Conservation (phyloP, 2,113 vertebrate species). For the Eptatretus burgeri region DNA sequence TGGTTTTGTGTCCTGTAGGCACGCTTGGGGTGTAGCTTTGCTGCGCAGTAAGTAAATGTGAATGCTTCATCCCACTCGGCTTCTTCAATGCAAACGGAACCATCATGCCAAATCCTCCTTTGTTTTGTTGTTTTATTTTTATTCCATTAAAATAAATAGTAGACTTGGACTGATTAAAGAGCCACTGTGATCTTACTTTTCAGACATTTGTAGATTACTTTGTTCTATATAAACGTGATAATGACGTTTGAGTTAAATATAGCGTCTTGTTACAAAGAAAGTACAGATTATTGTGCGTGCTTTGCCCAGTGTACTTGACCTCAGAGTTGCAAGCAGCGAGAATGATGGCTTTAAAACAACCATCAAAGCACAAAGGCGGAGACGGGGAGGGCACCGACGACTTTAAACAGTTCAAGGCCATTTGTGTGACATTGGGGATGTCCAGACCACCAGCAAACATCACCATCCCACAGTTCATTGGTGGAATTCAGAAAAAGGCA, state of each 20-base stretch:
- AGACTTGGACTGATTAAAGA: too few species aligned
- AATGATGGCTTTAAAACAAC: constrained; percentile 49
- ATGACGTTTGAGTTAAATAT: neutral
- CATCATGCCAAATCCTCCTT: too few species aligned
- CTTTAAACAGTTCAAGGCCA: constrained; percentile 72
- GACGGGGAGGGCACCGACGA: constrained; percentile 45
- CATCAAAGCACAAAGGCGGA: constrained; percentile 35
- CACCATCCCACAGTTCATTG: constrained; percentile 98
- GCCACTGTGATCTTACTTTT: too few species aligned
- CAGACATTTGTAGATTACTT: too few species aligned
- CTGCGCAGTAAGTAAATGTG: too few species aligned
- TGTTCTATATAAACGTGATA: neutral
- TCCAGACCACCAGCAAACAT: constrained; percentile 92
- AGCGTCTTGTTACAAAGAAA: neutral
- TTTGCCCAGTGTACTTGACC: constrained; percentile 48
- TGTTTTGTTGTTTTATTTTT: too few species aligned
- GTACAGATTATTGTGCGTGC: neutral
- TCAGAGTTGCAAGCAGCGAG: constrained; percentile 79
- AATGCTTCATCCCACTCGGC: too few species aligned
- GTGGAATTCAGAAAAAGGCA: constrained; percentile 86
- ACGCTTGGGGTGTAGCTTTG: too few species aligned
- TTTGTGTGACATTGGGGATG: constrained; percentile 86
- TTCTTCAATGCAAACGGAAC: too few species aligned
- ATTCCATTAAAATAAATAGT: too few species aligned
- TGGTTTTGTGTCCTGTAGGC: too few species aligned